phyloP scores from a whole-genome alignment of 1,140 invertebrate genomes.

The Eupeodes corollae region DNA sequence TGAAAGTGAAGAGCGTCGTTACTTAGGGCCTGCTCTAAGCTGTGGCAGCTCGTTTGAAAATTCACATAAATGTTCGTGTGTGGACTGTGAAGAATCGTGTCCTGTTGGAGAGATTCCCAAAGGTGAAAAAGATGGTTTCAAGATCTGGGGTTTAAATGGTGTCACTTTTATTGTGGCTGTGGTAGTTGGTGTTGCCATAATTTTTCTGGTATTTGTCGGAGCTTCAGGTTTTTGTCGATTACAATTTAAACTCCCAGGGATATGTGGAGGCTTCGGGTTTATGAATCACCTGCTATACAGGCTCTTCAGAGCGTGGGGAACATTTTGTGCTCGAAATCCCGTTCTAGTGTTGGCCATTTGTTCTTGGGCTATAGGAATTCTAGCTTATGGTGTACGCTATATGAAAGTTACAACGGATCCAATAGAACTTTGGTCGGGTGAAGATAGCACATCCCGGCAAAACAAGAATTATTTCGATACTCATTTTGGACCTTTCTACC shows the following conservation, averaged over 20 bases:
- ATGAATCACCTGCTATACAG: constrained; percentile 40
- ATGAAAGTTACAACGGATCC: constrained; percentile 71
- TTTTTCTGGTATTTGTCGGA: constrained; percentile 13
- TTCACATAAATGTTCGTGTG: constrained; percentile 59
- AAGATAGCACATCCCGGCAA: constrained; percentile 56
- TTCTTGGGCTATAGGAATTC: constrained; percentile 44
- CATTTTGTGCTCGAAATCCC: constrained; percentile 51
- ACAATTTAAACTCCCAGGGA: constrained; percentile 1
- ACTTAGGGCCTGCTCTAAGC: neutral
- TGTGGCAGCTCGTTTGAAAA: constrained; percentile 42
- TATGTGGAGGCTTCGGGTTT: constrained; percentile 24
- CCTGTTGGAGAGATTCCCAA: constrained; percentile 41
- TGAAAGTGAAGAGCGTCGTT: constrained; percentile 6
- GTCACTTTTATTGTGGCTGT: constrained; percentile 34
- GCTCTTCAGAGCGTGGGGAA: constrained; percentile 45
- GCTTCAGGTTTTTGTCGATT: constrained; percentile 2
- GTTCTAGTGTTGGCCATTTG: constrained; percentile 46
- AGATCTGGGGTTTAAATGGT: constrained; percentile 29
- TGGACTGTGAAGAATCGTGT: constrained; percentile 61
- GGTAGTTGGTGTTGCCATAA: constrained; percentile 20
- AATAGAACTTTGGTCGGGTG: constrained; percentile 79
- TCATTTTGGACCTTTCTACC: constrained; percentile 82
- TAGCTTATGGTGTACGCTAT: constrained; percentile 52
- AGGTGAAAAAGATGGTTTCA: constrained; percentile 23
- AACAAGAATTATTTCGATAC: constrained; percentile 78